Evolutionary conservation across 1,140 invertebrate genomes (phyloP).

Genomic region (Delia radicum): DNA sequence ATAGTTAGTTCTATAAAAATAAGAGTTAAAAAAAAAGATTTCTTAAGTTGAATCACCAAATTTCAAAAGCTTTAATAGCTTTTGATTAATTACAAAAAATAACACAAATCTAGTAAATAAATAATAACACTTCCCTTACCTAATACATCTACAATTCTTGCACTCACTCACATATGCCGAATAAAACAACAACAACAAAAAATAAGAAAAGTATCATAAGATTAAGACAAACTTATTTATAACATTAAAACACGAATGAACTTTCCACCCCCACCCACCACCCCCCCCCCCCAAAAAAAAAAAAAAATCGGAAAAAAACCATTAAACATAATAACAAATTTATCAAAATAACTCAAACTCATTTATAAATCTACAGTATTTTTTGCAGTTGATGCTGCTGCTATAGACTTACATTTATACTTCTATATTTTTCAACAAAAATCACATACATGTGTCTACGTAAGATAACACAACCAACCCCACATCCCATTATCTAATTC

Average conservation of each 20-base stretch:
- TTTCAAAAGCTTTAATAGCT: too few relatives aligned
- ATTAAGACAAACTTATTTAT: not conserved
- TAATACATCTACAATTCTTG: too few relatives aligned
- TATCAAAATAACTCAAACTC: constrained; percentile 17
- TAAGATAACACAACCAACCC: constrained; percentile 1
- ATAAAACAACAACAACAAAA: not conserved
- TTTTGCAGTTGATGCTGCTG: too few relatives aligned
- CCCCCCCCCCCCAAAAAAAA: not conserved
- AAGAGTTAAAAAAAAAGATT: too few relatives aligned
- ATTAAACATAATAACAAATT: constrained; percentile 23
- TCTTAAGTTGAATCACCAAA: too few relatives aligned
- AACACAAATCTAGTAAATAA: too few relatives aligned
- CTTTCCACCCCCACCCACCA: too few relatives aligned
- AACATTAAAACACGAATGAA: not conserved
- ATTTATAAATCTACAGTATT: not conserved
- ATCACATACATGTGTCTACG: constrained; percentile 18
- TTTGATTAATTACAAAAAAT: too few relatives aligned
- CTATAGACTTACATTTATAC: not conserved
- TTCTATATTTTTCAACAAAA: not conserved
- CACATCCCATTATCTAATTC: not conserved
- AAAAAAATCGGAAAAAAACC: not conserved
- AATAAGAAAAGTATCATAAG: not conserved
- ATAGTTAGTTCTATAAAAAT: too few relatives aligned
- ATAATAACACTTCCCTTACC: too few relatives aligned
- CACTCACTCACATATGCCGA: too few relatives aligned